phyloP scores from a whole-genome alignment of 2,113 vertebrate species.

The Anas platyrhynchos region DNA sequence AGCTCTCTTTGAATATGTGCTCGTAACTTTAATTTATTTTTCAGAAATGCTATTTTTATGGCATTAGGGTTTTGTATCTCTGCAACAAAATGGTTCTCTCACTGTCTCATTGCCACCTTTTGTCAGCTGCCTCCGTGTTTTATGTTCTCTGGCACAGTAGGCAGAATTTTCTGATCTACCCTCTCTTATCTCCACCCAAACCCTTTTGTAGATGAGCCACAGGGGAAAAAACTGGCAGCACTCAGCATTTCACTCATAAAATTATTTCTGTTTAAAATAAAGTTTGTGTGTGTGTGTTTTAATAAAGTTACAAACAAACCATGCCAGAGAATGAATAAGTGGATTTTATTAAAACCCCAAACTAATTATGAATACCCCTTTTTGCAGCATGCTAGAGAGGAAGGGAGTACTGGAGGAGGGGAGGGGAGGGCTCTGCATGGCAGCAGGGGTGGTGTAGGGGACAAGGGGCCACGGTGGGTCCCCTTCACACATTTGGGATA shows the following conservation, averaged over 20 bases:
- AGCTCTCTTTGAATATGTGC: neutral
- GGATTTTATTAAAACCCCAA: neutral
- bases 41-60: neutral
- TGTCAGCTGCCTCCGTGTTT: constrained; percentile 14
- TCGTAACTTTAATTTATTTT: neutral
- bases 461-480: neutral
- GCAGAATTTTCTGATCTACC: constrained; percentile 1
- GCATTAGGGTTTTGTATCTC: constrained; percentile 15
- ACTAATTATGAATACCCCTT: neutral
- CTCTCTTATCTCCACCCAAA: neutral
- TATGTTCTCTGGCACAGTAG: neutral
- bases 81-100: neutral
- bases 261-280: constrained; percentile 18
- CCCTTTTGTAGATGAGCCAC: neutral
- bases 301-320: neutral
- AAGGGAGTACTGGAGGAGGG: neutral
- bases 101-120: constrained; percentile 19
- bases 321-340: neutral
- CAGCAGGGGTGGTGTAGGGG: neutral
- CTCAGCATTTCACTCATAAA: neutral
- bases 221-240: neutral
- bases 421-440: accelerated
- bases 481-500: too few species aligned
- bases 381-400: accelerated
- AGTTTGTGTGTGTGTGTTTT: neutral